Evolutionary conservation across 2,797 vertebrate genomes (phyloP).

Genomic region (Amniataba percoides): DNA sequence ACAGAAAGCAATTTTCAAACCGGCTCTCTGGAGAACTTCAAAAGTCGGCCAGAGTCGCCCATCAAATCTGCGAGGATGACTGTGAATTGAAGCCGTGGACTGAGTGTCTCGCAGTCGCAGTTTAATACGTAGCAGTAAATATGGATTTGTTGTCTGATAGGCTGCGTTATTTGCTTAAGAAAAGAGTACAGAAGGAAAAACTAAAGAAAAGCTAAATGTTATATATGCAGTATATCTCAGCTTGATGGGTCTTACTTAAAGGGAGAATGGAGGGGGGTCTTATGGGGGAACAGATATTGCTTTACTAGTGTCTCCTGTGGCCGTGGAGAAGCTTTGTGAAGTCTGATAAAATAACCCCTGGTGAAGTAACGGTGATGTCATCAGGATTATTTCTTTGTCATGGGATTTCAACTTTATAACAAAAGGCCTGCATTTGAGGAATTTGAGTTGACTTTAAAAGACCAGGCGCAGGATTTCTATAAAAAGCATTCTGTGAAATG

Average conservation of each 20-base stretch:
- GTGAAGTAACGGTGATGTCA: not conserved
- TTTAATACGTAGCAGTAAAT: conserved; percentile 39
- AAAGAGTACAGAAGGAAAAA: conserved; percentile 1
- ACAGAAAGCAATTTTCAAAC: conserved; percentile 59
- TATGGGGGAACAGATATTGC: not conserved
- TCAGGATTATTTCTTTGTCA: not conserved
- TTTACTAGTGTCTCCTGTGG: not conserved
- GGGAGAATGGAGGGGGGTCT: not conserved
- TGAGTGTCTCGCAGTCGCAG: not conserved
- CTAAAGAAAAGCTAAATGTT: conserved; percentile 14
- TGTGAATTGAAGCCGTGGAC: conserved; percentile 31
- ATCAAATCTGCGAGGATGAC: conserved; percentile 43
- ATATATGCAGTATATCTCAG: not conserved
- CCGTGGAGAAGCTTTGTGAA: not conserved
- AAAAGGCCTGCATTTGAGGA: not conserved
- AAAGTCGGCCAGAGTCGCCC: conserved; percentile 42
- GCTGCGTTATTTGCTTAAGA: conserved; percentile 16
- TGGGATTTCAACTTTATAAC: not conserved
- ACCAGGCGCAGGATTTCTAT: not conserved
- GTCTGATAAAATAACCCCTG: not conserved
- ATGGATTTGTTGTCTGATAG: conserved; percentile 12
- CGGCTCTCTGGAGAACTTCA: conserved; percentile 26
- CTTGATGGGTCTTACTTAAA: not conserved
- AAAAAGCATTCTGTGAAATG: not conserved
- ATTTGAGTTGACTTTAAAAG: not conserved